These are phyloP conservation scores for Arctopsyche grandis DNA, from an alignment of 1,140 invertebrate genomes.

Conservation along the genomic window DNA sequence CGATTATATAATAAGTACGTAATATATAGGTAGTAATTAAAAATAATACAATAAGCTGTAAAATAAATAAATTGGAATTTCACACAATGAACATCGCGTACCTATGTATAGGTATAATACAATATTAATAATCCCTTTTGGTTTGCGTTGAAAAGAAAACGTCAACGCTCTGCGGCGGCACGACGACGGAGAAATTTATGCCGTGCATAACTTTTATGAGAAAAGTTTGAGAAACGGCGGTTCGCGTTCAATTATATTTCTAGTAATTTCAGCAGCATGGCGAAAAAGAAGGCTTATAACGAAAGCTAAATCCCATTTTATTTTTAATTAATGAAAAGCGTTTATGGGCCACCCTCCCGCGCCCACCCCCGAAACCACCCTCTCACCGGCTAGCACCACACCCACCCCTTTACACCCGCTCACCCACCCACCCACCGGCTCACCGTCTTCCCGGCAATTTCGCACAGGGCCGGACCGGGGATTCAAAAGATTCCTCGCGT, in stretches of 20 bases:
- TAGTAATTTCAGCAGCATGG: conserved; percentile 39
- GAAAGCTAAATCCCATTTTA: conserved; percentile 48
- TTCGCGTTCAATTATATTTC: conserved; percentile 38
- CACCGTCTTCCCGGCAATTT: conserved; percentile 19
- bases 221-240: conserved; percentile 34
- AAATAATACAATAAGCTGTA: too few relatives aligned
- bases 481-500: conserved; percentile 36
- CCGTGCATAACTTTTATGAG: conserved; percentile 30
- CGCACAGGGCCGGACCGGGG: conserved; percentile 14
- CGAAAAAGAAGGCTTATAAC: conserved; percentile 46
- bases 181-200: background rate
- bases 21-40: too few relatives aligned
- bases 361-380: background rate
- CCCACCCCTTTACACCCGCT: background rate
- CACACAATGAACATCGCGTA: too few relatives aligned
- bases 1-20: too few relatives aligned
- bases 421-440: background rate
- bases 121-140: too few relatives aligned
- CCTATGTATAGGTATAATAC: too few relatives aligned
- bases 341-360: conserved; percentile 28
- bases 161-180: too few relatives aligned
- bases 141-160: too few relatives aligned
- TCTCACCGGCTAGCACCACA: background rate
- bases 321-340: conserved; percentile 54
- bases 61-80: too few relatives aligned